phyloP scores from a whole-genome alignment of 2,888 invertebrate species.

The Coelogynopora nodosa region DNA sequence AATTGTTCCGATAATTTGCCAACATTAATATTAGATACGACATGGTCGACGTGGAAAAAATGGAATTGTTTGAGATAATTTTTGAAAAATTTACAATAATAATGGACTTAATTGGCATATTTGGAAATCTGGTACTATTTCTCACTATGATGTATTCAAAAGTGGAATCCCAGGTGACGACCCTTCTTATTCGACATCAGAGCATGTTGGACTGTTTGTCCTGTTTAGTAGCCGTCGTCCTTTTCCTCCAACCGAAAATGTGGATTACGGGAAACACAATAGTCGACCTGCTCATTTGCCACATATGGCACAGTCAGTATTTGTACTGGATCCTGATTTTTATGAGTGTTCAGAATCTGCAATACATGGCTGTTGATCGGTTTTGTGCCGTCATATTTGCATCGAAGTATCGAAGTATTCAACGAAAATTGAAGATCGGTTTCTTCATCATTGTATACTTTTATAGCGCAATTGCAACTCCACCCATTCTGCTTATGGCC shows the following conservation, averaged over 20 bases:
- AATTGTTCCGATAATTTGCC: too few species aligned
- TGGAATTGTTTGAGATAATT: too few species aligned
- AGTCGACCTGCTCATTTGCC: neutral
- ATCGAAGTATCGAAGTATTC: neutral
- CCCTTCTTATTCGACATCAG: neutral
- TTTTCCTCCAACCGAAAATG: neutral
- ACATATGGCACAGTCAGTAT: constrained; percentile 8
- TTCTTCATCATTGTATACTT: neutral
- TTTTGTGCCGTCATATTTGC: neutral
- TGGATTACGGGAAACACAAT: neutral
- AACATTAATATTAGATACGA: too few species aligned
- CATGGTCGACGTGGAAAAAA: too few species aligned
- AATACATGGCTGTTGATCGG: neutral
- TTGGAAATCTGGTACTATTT: neutral
- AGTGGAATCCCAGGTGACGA: neutral
- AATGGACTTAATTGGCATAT: neutral
- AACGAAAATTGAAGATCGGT: neutral
- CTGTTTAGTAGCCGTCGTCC: neutral
- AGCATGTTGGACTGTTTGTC: neutral
- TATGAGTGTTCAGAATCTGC: neutral
- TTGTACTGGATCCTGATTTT: neutral
- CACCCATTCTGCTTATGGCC: neutral
- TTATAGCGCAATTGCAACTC: neutral
- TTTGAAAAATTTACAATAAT: neutral
- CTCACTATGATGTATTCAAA: neutral